Evolutionary conservation across 2,797 vertebrate species (phyloP), one percentile per base, ranked within the genome.

Genomic region (Tauraco hartlaubi): DNA sequence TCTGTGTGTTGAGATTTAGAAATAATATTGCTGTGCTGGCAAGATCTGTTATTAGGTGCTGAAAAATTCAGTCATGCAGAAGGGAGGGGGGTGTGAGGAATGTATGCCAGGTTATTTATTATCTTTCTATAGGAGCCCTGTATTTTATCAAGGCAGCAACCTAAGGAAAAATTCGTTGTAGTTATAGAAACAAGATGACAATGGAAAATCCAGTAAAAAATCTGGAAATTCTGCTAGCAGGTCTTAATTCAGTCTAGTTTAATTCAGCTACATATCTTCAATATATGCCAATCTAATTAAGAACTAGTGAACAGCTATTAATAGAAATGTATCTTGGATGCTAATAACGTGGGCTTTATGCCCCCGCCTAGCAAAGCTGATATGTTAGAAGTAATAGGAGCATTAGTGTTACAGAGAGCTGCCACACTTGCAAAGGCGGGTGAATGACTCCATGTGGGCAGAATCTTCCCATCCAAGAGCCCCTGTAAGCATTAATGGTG

Each of bases 41-140:
- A 95, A 86, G 90, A 95, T 71, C 59, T 31, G 68, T 88, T 96
- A 94, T 91, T 88, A 96, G 80, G 63, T 90, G 80, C 29, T 92
- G 96, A 94, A 90, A 92, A 92, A 95, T 94, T 94, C 91, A 96
- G 90, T 95, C 94, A 79, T 76, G 77, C 66, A 67, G 73, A 84
- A 91, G 51, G 15, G 37, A 68, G 48, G 25, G 29, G 19, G n/a
- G n/a, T 11, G 20, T 7, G 20, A 25, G 11, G 19, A 69, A 81
- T 6, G 18, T 56, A 35, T 74, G 72, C 80, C 76, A 59, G 48
- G 67, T 96, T 95, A 96, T 96, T 97, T 97, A 95, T 93, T 95
- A 48, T 84, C 76, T 77, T 62, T 83, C 64, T 68, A 11, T 22
- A 78, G 73, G 25, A 90, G 39, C 26, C 56, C 26, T 80, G 49